Percentiles rank a stretch among this genome's conserved stretches.
Evolutionary conservation across 1,140 invertebrate genomes (phyloP).

Genomic region (Pogonomyrmex californicus): DNA sequence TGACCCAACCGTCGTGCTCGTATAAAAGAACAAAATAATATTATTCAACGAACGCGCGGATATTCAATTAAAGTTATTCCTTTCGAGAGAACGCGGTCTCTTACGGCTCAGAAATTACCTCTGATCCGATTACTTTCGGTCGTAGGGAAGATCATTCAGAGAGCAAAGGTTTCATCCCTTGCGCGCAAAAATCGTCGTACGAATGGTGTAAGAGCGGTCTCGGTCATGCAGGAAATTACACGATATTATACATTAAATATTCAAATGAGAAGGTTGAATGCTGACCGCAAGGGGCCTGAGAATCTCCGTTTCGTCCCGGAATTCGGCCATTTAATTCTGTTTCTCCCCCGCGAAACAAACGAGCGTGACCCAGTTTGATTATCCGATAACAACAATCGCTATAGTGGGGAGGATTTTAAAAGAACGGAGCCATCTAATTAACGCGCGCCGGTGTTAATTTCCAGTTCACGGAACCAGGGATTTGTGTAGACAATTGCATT

Average conservation of each 20-base stretch:
- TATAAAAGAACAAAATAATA: slow-evolving; percentile 8
- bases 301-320: background rate
- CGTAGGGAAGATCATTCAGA: background rate
- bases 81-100: background rate
- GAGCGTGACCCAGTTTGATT: background rate
- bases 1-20: background rate
- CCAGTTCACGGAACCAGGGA: background rate
- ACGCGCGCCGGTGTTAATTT: background rate
- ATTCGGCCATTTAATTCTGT: background rate
- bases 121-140: slow-evolving; percentile 21
- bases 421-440: slow-evolving; percentile 28
- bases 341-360: slow-evolving; percentile 2
- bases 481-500: background rate
- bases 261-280: background rate
- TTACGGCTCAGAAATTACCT: background rate
- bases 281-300: too few species aligned
- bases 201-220: background rate
- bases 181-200: slow-evolving; percentile 1
- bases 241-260: slow-evolving; percentile 1
- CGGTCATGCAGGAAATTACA: background rate
- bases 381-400: background rate
- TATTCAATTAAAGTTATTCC: slow-evolving; percentile 34
- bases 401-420: background rate
- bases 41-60: background rate
- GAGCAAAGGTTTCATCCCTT: slow-evolving; percentile 24